Evolutionary conservation across 1,140 invertebrate genomes (phyloP).

Genomic region (Drosophila paulistorum): DNA sequence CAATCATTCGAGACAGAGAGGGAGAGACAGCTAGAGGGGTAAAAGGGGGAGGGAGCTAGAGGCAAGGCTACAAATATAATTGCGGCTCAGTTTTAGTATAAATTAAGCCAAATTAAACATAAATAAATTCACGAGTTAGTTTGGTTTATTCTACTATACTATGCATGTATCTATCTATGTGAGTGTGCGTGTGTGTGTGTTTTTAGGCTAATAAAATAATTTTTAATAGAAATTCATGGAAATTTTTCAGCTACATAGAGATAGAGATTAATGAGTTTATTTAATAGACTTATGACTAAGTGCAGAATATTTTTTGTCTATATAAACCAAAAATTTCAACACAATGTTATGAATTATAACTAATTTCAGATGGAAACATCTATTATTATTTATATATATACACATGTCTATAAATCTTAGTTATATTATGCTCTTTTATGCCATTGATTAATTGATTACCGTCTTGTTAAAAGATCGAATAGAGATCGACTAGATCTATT

Average conservation of each 20-base stretch:
- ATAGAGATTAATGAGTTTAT: slow-evolving; percentile 62
- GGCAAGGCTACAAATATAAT: slow-evolving; percentile 51
- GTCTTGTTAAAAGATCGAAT: too few relatives aligned
- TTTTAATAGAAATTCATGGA: slow-evolving; percentile 68
- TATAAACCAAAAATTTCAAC: not conserved
- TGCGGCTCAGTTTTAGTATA: slow-evolving; percentile 59
- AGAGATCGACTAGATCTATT: too few relatives aligned
- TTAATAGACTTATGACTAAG: slow-evolving; percentile 66
- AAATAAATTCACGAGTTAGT: slow-evolving; percentile 58
- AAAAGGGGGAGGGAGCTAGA: not conserved
- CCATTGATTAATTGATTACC: too few relatives aligned
- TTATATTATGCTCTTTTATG: too few relatives aligned
- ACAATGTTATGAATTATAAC: not conserved
- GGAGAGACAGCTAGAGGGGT: not conserved
- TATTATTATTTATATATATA: not conserved
- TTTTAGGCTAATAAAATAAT: slow-evolving; percentile 49
- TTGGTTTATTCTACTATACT: slow-evolving; percentile 1
- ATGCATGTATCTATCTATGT: slow-evolving; percentile 32
- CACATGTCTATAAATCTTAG: too few relatives aligned
- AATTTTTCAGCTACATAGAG: slow-evolving; percentile 33
- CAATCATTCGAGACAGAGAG: slow-evolving; percentile 6
- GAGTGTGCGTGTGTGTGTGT: slow-evolving; percentile 23
- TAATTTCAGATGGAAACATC: slow-evolving; percentile 1
- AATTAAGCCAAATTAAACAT: slow-evolving; percentile 69
- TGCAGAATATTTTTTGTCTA: slow-evolving; percentile 15